These are phyloP conservation scores for Dasyurus viverrinus DNA, from an alignment of 2,113 vertebrate species.

Conservation along the genomic window DNA sequence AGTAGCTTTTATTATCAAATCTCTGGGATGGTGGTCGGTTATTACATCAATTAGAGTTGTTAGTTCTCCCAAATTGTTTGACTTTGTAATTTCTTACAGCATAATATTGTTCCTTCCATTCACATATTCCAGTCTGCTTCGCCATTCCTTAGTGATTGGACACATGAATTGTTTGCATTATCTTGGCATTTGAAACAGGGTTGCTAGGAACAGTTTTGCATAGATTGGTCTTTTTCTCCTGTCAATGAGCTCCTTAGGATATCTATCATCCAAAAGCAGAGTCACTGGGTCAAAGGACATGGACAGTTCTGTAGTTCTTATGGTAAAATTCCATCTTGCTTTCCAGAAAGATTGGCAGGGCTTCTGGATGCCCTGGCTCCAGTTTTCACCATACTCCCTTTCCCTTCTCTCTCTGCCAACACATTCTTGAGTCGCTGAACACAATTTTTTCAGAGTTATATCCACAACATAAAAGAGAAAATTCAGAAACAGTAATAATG, in stretches of 20 bases:
- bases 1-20: not conserved
- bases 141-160: not conserved
- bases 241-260: not conserved
- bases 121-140: not conserved
- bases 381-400: not conserved
- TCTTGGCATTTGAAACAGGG: not conserved
- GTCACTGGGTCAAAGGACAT: not conserved
- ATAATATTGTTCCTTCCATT: not conserved
- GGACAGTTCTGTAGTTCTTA: not conserved
- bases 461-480: not conserved
- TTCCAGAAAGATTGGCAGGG: not conserved
- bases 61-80: not conserved
- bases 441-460: not conserved
- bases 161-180: not conserved
- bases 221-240: not conserved
- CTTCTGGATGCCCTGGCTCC: conserved; percentile 1
- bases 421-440: not conserved
- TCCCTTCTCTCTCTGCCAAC: not conserved
- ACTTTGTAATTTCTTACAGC: not conserved
- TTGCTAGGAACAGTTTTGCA: not conserved
- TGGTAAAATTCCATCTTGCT: not conserved
- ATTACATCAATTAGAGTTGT: not conserved
- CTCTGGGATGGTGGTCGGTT: not conserved
- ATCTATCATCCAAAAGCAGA: not conserved
- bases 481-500: not conserved